A percentile compares a stretch with the other conserved stretches of the same genome.
Conservation (phyloP, 2,797 vertebrate genomes). For the Epinephelus coioides region DNA sequence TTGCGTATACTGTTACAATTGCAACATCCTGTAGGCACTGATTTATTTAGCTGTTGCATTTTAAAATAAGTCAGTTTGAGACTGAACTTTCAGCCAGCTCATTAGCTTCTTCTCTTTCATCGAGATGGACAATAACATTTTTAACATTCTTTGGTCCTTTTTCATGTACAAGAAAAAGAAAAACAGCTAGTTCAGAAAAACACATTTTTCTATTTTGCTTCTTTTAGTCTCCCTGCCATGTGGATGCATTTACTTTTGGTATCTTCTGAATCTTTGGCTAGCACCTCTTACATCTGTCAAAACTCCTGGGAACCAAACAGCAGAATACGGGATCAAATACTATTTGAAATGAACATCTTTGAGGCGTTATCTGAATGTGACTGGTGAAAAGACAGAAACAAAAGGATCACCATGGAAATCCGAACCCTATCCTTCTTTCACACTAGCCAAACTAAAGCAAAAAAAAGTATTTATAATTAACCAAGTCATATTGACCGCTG, state of each 20-base stretch:
- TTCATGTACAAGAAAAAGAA: constrained; percentile 41
- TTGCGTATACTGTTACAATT: too few species aligned
- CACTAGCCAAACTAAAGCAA: constrained; percentile 43
- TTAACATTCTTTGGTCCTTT: constrained; percentile 76
- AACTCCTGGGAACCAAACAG: constrained; percentile 17
- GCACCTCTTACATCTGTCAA: background rate
- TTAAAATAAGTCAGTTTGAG: background rate
- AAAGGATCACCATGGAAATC: constrained; percentile 27
- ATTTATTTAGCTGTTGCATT: too few species aligned
- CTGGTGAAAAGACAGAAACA: constrained; percentile 26
- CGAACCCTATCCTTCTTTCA: constrained; percentile 50
- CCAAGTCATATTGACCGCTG: constrained; percentile 15
- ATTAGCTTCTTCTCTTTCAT: constrained; percentile 5
- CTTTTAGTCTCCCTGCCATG: constrained; percentile 12
- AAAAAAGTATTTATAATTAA: constrained; percentile 40
- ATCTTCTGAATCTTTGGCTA: constrained; percentile 5
- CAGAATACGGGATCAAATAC: constrained; percentile 2
- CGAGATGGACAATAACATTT: constrained; percentile 23
- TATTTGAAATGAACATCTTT: background rate
- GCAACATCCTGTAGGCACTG: too few species aligned
- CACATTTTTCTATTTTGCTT: constrained; percentile 20
- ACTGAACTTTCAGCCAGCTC: background rate
- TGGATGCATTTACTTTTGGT: constrained; percentile 13
- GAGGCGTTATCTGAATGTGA: constrained; percentile 21
- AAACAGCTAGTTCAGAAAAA: constrained; percentile 55